Percentiles rank a stretch among this genome's conserved stretches.
These are phyloP conservation scores for Lutjanus erythropterus DNA, from an alignment of 2,113 vertebrate genomes.

Conservation along the genomic window DNA sequence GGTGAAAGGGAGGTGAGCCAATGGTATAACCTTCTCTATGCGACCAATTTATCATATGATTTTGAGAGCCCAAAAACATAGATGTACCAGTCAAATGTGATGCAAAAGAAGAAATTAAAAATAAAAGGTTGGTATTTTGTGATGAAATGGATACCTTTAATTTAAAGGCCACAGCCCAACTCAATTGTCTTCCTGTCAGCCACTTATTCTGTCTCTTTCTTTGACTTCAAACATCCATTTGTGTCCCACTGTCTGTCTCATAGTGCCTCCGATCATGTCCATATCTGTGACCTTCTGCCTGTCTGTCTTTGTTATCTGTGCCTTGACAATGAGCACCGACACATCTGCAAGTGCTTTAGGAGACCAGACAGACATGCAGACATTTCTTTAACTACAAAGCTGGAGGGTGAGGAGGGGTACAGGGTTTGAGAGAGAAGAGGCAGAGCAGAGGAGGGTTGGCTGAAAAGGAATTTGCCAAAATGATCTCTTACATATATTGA, in stretches of 20 bases:
- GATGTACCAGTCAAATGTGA: constrained; percentile 11
- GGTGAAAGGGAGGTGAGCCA: constrained; percentile 66
- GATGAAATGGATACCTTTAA: constrained; percentile 22
- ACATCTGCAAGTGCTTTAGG: constrained; percentile 91
- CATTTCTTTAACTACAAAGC: constrained; percentile 73
- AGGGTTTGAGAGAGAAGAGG: not conserved
- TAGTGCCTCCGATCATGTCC: not conserved
- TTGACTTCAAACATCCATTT: not conserved
- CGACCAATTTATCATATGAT: constrained; percentile 55
- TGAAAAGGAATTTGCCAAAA: not conserved
- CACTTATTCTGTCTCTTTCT: constrained; percentile 3
- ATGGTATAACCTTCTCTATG: constrained; percentile 55
- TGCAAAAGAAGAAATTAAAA: constrained; percentile 13
- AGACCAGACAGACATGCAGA: constrained; percentile 81
- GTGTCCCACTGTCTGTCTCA: not conserved
- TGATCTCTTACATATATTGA: not conserved
- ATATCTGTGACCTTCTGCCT: constrained; percentile 52
- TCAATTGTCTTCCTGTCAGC: constrained; percentile 16
- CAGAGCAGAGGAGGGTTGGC: not conserved
- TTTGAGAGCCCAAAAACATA: constrained; percentile 27
- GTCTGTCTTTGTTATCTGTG: constrained; percentile 60
- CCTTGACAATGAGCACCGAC: constrained; percentile 62
- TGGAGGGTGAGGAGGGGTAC: constrained; percentile 27
- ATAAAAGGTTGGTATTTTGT: constrained; percentile 21
- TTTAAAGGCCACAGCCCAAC: not conserved